phyloP scores from a whole-genome alignment of 2,888 invertebrate genomes.

The Cabera pusaria region DNA sequence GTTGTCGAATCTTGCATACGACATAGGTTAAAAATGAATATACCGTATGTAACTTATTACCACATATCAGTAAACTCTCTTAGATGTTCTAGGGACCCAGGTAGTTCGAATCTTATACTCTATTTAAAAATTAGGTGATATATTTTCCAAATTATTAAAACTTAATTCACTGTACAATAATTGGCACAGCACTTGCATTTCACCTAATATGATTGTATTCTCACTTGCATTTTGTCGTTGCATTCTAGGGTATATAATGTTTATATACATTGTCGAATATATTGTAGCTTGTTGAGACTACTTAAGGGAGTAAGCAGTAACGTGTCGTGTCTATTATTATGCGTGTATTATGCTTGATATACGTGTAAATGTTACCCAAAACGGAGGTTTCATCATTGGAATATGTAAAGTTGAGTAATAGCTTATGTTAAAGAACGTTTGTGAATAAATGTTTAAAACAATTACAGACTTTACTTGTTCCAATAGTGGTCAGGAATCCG shows the following conservation, averaged over 20 bases:
- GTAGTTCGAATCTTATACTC: conserved; percentile 7
- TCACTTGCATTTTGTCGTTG: conserved; percentile 74
- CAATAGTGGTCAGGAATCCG: too few relatives aligned
- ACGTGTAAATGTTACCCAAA: neutral
- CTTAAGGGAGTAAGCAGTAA: conserved; percentile 69
- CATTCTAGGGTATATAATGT: conserved; percentile 52
- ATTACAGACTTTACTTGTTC: too few relatives aligned
- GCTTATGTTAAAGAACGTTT: too few relatives aligned
- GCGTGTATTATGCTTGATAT: conserved; percentile 7
- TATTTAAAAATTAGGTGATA: conserved; percentile 29
- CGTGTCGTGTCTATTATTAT: conserved; percentile 1
- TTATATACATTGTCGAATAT: conserved; percentile 49
- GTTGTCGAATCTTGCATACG: conserved; percentile 7
- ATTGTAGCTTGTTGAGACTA: conserved; percentile 65
- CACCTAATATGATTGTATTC: conserved; percentile 63
- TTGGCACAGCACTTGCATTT: conserved; percentile 76
- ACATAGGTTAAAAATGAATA: conserved; percentile 7
- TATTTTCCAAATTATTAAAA: conserved; percentile 52
- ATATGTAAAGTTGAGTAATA: conserved; percentile 1
- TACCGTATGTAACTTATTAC: conserved; percentile 19
- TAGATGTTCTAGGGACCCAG: conserved; percentile 14
- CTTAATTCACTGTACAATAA: conserved; percentile 55
- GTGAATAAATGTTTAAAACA: too few relatives aligned
- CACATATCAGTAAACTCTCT: conserved; percentile 34
- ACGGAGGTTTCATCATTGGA: conserved; percentile 1